phyloP scores from a whole-genome alignment of 2,797 vertebrate genomes.

The Melopsittacus undulatus region DNA sequence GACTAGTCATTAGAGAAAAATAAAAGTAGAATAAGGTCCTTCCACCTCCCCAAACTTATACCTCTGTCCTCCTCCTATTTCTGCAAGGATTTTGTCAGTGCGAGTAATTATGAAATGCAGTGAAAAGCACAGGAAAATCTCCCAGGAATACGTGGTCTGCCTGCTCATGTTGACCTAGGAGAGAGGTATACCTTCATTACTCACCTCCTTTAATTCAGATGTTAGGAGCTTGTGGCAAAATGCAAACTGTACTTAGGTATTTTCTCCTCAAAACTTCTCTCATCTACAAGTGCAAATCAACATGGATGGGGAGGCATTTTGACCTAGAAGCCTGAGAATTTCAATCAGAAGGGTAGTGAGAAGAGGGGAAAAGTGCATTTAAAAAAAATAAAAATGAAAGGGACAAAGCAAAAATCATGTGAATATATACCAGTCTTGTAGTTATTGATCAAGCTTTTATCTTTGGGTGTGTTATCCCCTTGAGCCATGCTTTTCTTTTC shows the following conservation, averaged over 20 bases:
- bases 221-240: background rate
- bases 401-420: background rate
- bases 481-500: background rate
- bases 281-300: background rate
- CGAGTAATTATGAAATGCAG: background rate
- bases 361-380: background rate
- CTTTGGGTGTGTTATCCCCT: background rate
- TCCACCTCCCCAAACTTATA: background rate
- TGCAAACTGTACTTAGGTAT: background rate
- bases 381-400: background rate
- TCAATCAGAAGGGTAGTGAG: background rate
- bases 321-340: background rate
- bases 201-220: background rate
- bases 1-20: background rate
- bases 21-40: background rate
- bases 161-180: background rate
- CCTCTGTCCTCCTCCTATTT: background rate
- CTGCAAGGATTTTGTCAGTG: background rate
- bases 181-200: background rate
- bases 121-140: background rate
- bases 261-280: background rate
- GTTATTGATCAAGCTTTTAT: background rate
- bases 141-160: accelerated
- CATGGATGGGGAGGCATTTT: background rate
- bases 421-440: background rate